phyloP scores from a whole-genome alignment of 2,797 vertebrate genomes.

The Amphiprion clarkii region DNA sequence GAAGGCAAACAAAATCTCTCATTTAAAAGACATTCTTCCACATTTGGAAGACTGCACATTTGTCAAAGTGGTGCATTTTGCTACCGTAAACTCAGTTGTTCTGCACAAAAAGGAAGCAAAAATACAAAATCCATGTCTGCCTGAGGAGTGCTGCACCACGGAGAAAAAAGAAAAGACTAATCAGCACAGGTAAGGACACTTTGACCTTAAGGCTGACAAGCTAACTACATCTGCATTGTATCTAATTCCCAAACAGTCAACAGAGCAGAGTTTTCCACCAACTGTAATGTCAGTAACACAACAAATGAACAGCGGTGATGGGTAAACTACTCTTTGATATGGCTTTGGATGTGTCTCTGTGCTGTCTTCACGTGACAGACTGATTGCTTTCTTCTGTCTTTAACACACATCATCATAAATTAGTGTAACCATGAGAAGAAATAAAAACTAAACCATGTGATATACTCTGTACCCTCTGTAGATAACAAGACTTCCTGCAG shows the following conservation, averaged over 20 bases:
- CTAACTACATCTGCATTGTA: not conserved
- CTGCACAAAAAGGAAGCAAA: constrained; percentile 32
- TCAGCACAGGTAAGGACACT: constrained; percentile 40
- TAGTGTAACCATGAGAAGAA: constrained; percentile 1
- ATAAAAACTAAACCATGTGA: constrained; percentile 13
- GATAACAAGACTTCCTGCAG: constrained; percentile 17
- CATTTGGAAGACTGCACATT: constrained; percentile 36
- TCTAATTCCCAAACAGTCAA: constrained; percentile 21
- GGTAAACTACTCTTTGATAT: constrained; percentile 29
- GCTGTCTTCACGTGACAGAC: not conserved
- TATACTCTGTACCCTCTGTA: constrained; percentile 19
- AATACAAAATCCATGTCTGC: constrained; percentile 34
- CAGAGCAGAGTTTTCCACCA: constrained; percentile 4
- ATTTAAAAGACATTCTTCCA: constrained; percentile 3
- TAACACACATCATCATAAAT: constrained; percentile 3
- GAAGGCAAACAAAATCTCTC: constrained; percentile 15
- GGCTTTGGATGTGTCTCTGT: constrained; percentile 42
- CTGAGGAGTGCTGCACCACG: constrained; percentile 57
- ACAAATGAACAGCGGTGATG: not conserved
- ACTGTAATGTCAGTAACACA: constrained; percentile 17
- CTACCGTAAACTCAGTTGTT: constrained; percentile 60
- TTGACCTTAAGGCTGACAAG: constrained; percentile 37
- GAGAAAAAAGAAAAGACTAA: constrained; percentile 7
- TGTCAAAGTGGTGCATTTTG: constrained; percentile 24
- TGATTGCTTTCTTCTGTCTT: not conserved